phyloP scores from a whole-genome alignment of 2,797 vertebrate species.

The Pipistrellus nathusii region DNA sequence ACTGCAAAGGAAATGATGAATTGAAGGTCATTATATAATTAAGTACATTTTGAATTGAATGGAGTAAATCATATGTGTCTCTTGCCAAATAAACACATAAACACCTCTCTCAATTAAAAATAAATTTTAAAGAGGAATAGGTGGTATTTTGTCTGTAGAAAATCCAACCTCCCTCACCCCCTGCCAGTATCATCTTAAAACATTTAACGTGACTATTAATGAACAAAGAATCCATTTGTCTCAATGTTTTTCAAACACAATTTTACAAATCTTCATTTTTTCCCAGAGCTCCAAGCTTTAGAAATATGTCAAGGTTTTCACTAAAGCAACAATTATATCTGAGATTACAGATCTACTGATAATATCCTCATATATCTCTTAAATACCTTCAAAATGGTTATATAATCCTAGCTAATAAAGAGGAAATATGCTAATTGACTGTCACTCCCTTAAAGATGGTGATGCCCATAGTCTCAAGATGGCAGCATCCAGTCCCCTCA shows the following conservation, averaged over 20 bases:
- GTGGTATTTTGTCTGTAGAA: neutral
- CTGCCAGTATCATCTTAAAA: neutral
- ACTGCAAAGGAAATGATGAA: neutral
- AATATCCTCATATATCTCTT: neutral
- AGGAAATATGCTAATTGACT: too few species aligned
- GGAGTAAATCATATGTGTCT: neutral
- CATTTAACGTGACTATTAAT: neutral
- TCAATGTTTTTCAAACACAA: conserved; percentile 37
- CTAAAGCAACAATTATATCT: neutral
- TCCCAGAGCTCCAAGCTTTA: conserved; percentile 5
- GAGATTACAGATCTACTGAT: conserved; percentile 38
- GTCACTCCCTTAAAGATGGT: too few species aligned
- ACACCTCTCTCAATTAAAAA: neutral
- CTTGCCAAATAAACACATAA: neutral
- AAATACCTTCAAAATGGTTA: conserved; percentile 30
- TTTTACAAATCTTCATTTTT: neutral
- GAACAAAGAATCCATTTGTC: conserved; percentile 13
- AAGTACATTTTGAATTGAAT: neutral
- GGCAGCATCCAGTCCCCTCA: too few species aligned
- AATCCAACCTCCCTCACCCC: neutral
- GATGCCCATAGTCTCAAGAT: too few species aligned
- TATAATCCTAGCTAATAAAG: neutral
- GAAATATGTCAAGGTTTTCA: neutral
- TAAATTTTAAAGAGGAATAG: neutral
- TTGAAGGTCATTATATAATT: neutral